Conservation (phyloP, 92 coral and sea anemone species). For the Pocillopora meandrina region DNA sequence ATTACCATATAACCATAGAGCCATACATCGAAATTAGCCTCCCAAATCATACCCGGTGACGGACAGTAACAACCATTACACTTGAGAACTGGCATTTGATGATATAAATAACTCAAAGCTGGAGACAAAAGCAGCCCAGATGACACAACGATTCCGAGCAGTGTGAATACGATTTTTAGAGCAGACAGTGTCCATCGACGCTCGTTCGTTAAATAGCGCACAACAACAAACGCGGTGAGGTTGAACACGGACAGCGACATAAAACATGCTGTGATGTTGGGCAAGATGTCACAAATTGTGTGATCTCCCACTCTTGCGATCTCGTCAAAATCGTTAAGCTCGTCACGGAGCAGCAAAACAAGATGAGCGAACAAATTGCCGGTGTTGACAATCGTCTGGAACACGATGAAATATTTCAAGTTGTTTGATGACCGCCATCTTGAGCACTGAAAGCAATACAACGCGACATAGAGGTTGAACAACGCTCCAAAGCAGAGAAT, state of each 20-base stretch:
- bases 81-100: constrained; percentile 29
- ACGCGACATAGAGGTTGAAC: constrained; percentile 30
- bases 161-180: constrained; percentile 7
- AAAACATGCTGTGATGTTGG: constrained; percentile 43
- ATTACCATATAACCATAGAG: constrained; percentile 42
- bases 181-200: constrained; percentile 36
- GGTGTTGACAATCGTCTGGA: constrained; percentile 28
- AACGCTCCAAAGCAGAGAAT: constrained; percentile 22
- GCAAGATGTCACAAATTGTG: constrained; percentile 34
- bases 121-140: constrained; percentile 21
- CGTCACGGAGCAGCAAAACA: constrained; percentile 35
- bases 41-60: constrained; percentile 39
- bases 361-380: constrained; percentile 36
- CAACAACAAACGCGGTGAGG: constrained; percentile 37
- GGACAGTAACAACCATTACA: constrained; percentile 47
- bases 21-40: constrained; percentile 47
- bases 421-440: constrained; percentile 38
- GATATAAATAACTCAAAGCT: constrained; percentile 30
- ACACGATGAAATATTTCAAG: constrained; percentile 37
- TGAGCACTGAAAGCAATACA: constrained; percentile 30
- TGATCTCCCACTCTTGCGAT: constrained; percentile 23
- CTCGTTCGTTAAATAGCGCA: constrained; percentile 38
- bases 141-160: constrained; percentile 21
- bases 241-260: constrained; percentile 41
- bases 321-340: constrained; percentile 4